These are phyloP conservation scores for Oscheius sp. DNA, from an alignment of 2,888 invertebrate genomes.

Conservation along the genomic window DNA sequence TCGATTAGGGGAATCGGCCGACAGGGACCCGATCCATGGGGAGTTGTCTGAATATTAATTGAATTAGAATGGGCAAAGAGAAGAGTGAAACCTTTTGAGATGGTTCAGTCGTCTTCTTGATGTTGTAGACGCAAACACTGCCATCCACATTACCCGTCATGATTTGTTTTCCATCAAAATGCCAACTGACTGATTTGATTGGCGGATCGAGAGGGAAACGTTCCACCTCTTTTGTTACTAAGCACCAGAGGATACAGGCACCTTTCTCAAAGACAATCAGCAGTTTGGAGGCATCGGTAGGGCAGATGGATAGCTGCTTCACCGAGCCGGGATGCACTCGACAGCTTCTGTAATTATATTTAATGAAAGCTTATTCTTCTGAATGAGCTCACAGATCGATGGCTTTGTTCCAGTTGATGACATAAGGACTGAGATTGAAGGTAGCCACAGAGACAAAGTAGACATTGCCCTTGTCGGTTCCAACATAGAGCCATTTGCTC, in stretches of 20 bases:
- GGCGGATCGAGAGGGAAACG: conserved; percentile 65
- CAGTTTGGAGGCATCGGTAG: conserved; percentile 80
- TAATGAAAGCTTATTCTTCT: too few relatives aligned
- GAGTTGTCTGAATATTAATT: conserved; percentile 47
- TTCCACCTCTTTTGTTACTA: conserved; percentile 85
- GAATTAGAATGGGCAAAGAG: background rate
- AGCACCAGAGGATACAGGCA: conserved; percentile 93
- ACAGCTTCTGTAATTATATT: conserved; percentile 55
- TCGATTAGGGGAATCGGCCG: conserved; percentile 63
- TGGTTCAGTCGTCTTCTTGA: conserved; percentile 74
- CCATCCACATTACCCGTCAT: conserved; percentile 94
- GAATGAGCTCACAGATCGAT: conserved; percentile 85
- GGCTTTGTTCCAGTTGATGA: conserved; percentile 99
- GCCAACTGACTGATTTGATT: conserved; percentile 71
- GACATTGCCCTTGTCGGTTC: conserved; percentile 95
- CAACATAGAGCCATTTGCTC: conserved; percentile 97
- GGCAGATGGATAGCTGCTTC: conserved; percentile 94
- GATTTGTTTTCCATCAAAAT: conserved; percentile 95
- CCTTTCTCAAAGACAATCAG: conserved; percentile 95
- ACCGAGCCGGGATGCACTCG: conserved; percentile 96
- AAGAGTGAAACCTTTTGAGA: conserved; percentile 38
- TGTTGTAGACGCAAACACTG: conserved; percentile 90
- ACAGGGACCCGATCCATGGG: conserved; percentile 59
- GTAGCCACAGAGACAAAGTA: conserved; percentile 95
- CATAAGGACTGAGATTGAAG: conserved; percentile 93